Percentiles rank a stretch among this genome's conserved stretches.
Conservation (phyloP, 2,888 invertebrate genomes). For the Nasonovia ribisnigri region DNA sequence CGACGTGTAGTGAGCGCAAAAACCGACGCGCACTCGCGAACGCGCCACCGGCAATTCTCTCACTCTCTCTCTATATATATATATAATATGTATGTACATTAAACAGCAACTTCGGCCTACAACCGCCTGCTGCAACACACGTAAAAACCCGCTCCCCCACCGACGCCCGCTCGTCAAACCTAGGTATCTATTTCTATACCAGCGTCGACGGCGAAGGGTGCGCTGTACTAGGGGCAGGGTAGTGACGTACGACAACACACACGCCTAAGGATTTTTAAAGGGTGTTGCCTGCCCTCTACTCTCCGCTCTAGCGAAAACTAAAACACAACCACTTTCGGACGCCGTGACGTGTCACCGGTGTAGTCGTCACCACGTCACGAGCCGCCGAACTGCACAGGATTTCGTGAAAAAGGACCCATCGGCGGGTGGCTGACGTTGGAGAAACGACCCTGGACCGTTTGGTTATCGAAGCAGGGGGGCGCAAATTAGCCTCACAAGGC, state of each 20-base stretch:
- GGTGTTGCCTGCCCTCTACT: not conserved
- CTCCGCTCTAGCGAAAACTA: not conserved
- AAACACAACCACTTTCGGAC: not conserved
- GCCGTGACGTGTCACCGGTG: not conserved
- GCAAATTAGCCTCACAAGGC: not conserved
- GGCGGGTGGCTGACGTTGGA: not conserved
- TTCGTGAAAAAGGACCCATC: not conserved
- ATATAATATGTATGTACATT: not conserved
- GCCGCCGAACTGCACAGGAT: not conserved
- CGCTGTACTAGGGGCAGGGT: not conserved
- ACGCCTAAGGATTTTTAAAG: not conserved
- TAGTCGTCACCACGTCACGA: not conserved
- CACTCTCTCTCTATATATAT: too few relatives aligned
- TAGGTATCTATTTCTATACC: not conserved
- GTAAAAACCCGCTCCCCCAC: not conserved
- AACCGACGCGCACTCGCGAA: slow-evolving; percentile 30
- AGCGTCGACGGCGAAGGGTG: not conserved
- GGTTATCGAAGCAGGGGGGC: not conserved
- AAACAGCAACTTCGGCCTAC: not conserved
- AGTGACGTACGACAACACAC: not conserved
- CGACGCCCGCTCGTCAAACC: not conserved
- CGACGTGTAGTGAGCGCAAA: slow-evolving; percentile 15
- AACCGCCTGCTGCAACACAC: not conserved
- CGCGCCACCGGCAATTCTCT: not conserved
- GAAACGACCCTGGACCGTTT: not conserved